These are phyloP conservation scores for Bursaphelenchus okinawaensis DNA, from an alignment of 2,888 invertebrate genomes.

Conservation along the genomic window DNA sequence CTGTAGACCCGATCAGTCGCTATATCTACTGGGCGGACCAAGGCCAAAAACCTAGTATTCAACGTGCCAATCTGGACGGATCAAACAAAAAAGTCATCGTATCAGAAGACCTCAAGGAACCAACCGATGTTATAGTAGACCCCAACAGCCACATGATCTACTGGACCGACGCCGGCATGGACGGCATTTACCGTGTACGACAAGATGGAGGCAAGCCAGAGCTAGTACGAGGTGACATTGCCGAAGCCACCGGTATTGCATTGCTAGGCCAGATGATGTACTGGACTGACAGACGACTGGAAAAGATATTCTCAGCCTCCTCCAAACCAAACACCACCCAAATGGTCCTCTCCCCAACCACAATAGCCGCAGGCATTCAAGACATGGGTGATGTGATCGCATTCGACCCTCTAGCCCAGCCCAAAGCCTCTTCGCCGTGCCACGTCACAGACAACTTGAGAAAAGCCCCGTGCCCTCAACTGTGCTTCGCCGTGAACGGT, in stretches of 20 bases:
- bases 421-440: constrained; percentile 60
- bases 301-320: constrained; percentile 53
- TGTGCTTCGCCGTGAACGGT: constrained; percentile 84
- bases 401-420: constrained; percentile 82
- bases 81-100: constrained; percentile 49
- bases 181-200: constrained; percentile 71
- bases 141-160: constrained; percentile 79
- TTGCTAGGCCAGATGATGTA: constrained; percentile 49
- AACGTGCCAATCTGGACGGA: constrained; percentile 76
- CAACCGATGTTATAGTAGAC: constrained; percentile 67
- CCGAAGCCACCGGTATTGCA: constrained; percentile 52
- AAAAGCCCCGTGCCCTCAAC: constrained; percentile 71
- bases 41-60: constrained; percentile 89
- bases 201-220: constrained; percentile 40
- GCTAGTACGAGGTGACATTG: constrained; percentile 49
- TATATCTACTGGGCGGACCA: constrained; percentile 94
- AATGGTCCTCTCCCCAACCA: constrained; percentile 45
- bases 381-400: constrained; percentile 84
- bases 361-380: constrained; percentile 66
- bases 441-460: constrained; percentile 56
- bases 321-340: constrained; percentile 47
- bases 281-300: constrained; percentile 53
- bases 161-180: constrained; percentile 91
- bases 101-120: constrained; percentile 45
- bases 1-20: constrained; percentile 86